Percentiles rank a stretch among this genome's conserved stretches.
phyloP scores from a whole-genome alignment of 2,113 vertebrate genomes.

The Nothobranchius furzeri region DNA sequence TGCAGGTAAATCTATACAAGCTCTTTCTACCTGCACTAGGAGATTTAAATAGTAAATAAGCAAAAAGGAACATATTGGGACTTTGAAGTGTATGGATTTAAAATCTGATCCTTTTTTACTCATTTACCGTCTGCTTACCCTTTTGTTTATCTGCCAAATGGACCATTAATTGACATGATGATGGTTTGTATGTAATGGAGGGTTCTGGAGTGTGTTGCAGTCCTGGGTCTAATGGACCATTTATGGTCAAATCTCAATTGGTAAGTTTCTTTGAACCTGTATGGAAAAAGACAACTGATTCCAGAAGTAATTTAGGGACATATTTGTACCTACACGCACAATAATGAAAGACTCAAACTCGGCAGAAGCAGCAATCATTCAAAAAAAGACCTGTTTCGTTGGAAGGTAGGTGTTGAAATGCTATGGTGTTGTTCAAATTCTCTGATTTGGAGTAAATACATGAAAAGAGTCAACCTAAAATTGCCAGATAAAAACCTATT shows the following conservation, averaged over 20 bases:
- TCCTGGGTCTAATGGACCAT: slow-evolving; percentile 59
- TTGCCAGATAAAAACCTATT: not conserved
- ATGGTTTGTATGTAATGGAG: slow-evolving; percentile 43
- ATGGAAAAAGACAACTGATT: slow-evolving; percentile 22
- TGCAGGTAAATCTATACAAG: slow-evolving; percentile 59
- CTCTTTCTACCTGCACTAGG: not conserved
- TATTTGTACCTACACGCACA: slow-evolving; percentile 18
- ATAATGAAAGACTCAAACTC: slow-evolving; percentile 14
- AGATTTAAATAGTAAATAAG: slow-evolving; percentile 7
- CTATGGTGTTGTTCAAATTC: slow-evolving; percentile 12
- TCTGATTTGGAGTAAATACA: slow-evolving; percentile 4
- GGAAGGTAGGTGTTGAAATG: slow-evolving; percentile 66
- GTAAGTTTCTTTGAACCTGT: slow-evolving; percentile 72
- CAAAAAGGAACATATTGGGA: slow-evolving; percentile 21
- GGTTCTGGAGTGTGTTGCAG: slow-evolving; percentile 53
- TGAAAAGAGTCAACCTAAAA: slow-evolving; percentile 1
- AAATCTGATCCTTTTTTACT: slow-evolving; percentile 24
- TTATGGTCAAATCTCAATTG: slow-evolving; percentile 58
- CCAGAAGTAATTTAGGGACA: slow-evolving; percentile 40
- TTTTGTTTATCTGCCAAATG: slow-evolving; percentile 32
- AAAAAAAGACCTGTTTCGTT: slow-evolving; percentile 34
- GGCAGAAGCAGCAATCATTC: slow-evolving; percentile 45
- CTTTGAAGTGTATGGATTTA: slow-evolving; percentile 31
- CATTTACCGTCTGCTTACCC: slow-evolving; percentile 22
- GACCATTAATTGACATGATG: slow-evolving; percentile 48